These are phyloP conservation scores for Chymomyza procnemis DNA, from an alignment of 2,888 invertebrate species.

Conservation along the genomic window DNA sequence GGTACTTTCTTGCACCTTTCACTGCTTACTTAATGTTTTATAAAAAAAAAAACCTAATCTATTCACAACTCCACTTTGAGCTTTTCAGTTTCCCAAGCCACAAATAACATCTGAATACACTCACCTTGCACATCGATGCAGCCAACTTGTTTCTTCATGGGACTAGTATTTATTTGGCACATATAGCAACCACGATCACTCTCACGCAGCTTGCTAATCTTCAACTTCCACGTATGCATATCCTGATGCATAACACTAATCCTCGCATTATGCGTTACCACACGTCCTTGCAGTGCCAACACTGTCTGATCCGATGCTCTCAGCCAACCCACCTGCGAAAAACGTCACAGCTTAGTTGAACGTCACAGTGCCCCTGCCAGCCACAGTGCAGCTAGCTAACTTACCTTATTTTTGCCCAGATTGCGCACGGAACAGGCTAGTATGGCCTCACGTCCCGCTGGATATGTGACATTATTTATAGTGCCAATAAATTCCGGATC, in stretches of 20 bases:
- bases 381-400: constrained; percentile 1
- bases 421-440: constrained; percentile 78
- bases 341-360: background rate
- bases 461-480: constrained; percentile 79
- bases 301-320: constrained; percentile 94
- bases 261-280: constrained; percentile 90
- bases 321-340: constrained; percentile 90
- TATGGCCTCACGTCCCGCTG: constrained; percentile 78
- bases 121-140: constrained; percentile 93
- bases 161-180: constrained; percentile 94
- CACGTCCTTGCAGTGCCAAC: constrained; percentile 89
- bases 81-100: no score
- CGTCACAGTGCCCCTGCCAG: background rate
- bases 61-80: no score
- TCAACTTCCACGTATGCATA: constrained; percentile 90
- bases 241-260: constrained; percentile 91
- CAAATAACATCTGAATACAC: background rate
- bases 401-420: constrained; percentile 78
- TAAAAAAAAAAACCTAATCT: no score
- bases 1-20: background rate
- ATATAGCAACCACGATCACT: constrained; percentile 93
- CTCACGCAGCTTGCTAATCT: constrained; percentile 89
- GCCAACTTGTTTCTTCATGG: constrained; percentile 92
- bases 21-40: no score
- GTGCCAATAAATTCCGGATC: constrained; percentile 79